Conservation (phyloP, 2,888 invertebrate species). For the Lumbricus terrestris region DNA sequence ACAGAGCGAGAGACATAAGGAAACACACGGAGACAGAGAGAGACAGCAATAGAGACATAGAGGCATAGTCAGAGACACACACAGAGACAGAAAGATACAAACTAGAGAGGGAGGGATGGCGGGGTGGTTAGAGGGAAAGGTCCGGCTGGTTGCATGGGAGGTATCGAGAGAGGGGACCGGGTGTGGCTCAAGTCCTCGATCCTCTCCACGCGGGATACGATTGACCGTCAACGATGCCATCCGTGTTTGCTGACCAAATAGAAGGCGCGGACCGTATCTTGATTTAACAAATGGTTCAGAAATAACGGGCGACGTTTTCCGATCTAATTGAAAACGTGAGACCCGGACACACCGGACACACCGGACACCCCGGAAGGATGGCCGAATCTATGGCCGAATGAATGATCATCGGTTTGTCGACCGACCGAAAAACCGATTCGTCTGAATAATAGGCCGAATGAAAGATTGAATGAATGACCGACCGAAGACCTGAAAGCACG, state of each 20-base stretch:
- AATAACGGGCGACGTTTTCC: constrained; percentile 4
- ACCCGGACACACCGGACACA: neutral
- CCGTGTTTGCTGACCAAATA: constrained; percentile 6
- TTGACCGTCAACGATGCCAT: neutral
- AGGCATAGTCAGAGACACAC: neutral
- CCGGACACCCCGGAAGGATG: neutral
- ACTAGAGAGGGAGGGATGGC: neutral
- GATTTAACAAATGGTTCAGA: constrained; percentile 17
- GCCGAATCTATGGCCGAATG: neutral
- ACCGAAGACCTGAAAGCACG: neutral
- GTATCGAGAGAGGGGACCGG: neutral
- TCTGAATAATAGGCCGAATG: neutral
- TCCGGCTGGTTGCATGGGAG: neutral
- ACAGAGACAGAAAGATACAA: neutral
- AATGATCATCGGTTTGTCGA: neutral
- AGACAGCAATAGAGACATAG: neutral
- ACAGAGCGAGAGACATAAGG: neutral
- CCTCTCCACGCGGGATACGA: neutral
- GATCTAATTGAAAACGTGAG: constrained; percentile 16
- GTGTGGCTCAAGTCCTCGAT: neutral
- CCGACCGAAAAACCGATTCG: neutral
- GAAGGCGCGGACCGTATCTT: neutral
- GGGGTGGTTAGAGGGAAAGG: neutral
- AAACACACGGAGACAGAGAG: neutral
- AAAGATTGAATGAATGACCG: neutral